A percentile compares a stretch with the other conserved stretches of the same genome.
phyloP scores from a whole-genome alignment of 2,113 vertebrate genomes.

The Dasypus novemcinctus region DNA sequence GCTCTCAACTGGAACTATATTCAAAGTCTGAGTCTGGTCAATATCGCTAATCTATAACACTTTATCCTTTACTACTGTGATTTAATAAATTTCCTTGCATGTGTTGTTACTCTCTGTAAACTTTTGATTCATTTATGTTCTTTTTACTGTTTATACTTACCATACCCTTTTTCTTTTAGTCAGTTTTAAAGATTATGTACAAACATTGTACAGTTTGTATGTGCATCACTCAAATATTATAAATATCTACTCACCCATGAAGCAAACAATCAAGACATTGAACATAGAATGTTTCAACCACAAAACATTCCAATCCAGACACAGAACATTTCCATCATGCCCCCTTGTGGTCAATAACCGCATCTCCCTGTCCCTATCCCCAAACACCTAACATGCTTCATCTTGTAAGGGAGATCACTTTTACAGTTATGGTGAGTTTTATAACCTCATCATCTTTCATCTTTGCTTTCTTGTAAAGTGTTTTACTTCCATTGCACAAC shows the following conservation, averaged over 20 bases:
- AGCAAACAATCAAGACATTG: too few relatives aligned
- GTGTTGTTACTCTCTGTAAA: background rate
- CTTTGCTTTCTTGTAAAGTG: background rate
- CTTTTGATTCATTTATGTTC: background rate
- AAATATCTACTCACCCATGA: background rate
- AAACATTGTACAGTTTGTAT: background rate
- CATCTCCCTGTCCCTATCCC: background rate
- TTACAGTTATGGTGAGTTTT: background rate
- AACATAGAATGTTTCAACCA: too few relatives aligned
- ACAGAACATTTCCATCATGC: background rate
- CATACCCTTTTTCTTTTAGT: too few relatives aligned
- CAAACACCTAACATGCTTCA: background rate
- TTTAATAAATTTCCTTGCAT: background rate
- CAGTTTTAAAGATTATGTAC: background rate
- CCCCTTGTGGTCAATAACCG: background rate
- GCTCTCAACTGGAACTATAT: too few relatives aligned
- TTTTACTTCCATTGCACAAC: too few relatives aligned
- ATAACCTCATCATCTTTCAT: background rate
- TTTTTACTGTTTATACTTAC: background rate
- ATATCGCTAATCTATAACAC: too few relatives aligned
- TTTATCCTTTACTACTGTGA: background rate
- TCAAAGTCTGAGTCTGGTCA: too few relatives aligned
- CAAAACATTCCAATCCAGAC: background rate
- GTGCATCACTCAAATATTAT: background rate
- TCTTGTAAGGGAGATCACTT: background rate